Evolutionary conservation across 37 sponge, comb jelly and placozoan species (phyloP).

Genomic region (Amphimedon queenslandica): DNA sequence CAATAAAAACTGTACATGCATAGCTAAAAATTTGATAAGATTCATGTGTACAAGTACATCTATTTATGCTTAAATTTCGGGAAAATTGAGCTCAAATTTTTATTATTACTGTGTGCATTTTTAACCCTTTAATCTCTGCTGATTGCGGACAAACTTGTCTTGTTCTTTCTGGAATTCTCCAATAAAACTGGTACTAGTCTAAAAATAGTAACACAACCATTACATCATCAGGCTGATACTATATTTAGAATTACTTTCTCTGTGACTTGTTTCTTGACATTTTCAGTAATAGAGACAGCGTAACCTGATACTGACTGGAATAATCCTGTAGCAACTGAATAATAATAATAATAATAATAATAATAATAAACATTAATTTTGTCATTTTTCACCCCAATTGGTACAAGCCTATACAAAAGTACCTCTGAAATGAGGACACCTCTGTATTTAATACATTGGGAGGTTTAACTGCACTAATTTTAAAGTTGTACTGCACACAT

Average conservation of each 20-base stretch:
- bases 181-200: constrained; percentile 31
- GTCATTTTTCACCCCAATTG: no score
- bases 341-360: not conserved
- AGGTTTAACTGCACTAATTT: no score
- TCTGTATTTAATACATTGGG: no score
- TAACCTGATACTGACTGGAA: constrained; percentile 36
- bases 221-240: not conserved
- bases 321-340: constrained; percentile 7
- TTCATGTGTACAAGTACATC: no score
- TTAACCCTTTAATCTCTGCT: constrained; percentile 51
- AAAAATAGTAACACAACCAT: not conserved
- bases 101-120: not conserved
- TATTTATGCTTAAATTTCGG: no score
- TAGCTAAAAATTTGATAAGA: no score
- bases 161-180: constrained; percentile 78
- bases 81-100: no score
- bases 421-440: no score
- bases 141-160: constrained; percentile 65
- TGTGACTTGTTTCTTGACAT: constrained; percentile 21
- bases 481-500: no score
- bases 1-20: no score
- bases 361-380: constrained; percentile 3
- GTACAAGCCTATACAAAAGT: no score
- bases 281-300: constrained; percentile 49
- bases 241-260: constrained; percentile 8